Conservation (phyloP, 1,140 invertebrate genomes). For the Plutomurus gul region DNA sequence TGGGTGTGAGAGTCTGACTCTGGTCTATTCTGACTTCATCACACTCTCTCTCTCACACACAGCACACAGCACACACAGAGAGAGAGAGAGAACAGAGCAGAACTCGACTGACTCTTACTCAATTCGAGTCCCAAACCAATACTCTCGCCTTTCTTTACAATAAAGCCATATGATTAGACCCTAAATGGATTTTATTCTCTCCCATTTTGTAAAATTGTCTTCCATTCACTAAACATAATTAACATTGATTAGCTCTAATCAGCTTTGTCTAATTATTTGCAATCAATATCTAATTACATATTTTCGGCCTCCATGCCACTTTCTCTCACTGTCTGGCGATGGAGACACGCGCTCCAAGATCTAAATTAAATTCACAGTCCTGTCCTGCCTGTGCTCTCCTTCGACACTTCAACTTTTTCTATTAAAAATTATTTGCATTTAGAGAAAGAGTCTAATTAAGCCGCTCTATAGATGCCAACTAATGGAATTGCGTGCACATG, state of each 20-base stretch:
- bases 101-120: conserved; percentile 3
- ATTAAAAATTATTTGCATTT: conserved; percentile 30
- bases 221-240: conserved; percentile 39
- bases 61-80: neutral
- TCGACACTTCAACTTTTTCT: conserved; percentile 9
- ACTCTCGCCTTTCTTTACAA: neutral
- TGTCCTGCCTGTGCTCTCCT: too few species aligned
- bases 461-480: neutral
- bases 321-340: neutral
- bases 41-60: neutral
- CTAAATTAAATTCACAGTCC: conserved; percentile 3
- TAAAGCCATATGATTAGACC: conserved; percentile 17
- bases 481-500: conserved; percentile 1
- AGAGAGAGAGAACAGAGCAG: neutral
- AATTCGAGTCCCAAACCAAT: neutral
- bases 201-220: conserved; percentile 23
- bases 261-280: conserved; percentile 47
- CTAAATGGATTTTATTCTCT: conserved; percentile 26
- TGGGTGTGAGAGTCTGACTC: conserved; percentile 6
- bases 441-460: conserved; percentile 8
- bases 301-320: neutral
- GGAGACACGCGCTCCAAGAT: too few species aligned
- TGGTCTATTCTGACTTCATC: neutral
- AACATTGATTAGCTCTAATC: conserved; percentile 47
- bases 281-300: conserved; percentile 49